Base-by-base conservation (phyloP, 1,140 invertebrate species). In the Odontomachus brunneus region DNA sequence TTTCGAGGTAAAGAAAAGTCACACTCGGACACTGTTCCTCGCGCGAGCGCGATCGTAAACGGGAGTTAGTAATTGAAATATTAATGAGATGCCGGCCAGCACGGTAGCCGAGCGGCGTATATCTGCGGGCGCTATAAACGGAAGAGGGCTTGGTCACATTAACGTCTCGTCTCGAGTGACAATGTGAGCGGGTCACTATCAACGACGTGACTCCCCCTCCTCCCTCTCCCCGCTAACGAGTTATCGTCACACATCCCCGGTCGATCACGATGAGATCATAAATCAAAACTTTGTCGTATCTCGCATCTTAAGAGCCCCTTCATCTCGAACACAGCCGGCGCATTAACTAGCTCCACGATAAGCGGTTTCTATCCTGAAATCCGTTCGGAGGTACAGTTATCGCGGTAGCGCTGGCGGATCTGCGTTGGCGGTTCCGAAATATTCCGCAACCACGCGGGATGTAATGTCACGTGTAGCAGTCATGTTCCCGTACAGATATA, bases 201-300 rank as follows among this genome's bases (percentile, higher is more conserved):
- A 76, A 57, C 33, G 38, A 29, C 74, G 62, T 7, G 22, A 22
- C 51, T 63, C 44, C 11, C 51, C n/a, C n/a, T n/a, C n/a, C n/a
- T n/a, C n/a, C n/a, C n/a, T n/a, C n/a, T n/a, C n/a, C n/a, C 22
- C 48, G 44, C 71, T 65, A 78, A 88, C 86, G 76, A 88, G 88
- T 80, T 82, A 87, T 87, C 75, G 59, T 83, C 83, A 60, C 44
- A 60, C 44, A 62, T 69, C 66, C 24, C 66, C 26, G 15, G 19
- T 51, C 60, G 72, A 88, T 88, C 82, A 78, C 19, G 76, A 2
- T 24, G 51, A 9, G 60, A 55, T 60, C 67, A 88, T 88, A 88
- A 88, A 88, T 88, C 86, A 88, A 84, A 76, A 60, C 48, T 87
- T 75, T 87, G 83, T 88, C 85, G 72, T 84, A 71, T 85, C 85